These are phyloP conservation scores for Branchinecta lynchi DNA, from an alignment of 1,140 invertebrate species.

Conservation along the genomic window DNA sequence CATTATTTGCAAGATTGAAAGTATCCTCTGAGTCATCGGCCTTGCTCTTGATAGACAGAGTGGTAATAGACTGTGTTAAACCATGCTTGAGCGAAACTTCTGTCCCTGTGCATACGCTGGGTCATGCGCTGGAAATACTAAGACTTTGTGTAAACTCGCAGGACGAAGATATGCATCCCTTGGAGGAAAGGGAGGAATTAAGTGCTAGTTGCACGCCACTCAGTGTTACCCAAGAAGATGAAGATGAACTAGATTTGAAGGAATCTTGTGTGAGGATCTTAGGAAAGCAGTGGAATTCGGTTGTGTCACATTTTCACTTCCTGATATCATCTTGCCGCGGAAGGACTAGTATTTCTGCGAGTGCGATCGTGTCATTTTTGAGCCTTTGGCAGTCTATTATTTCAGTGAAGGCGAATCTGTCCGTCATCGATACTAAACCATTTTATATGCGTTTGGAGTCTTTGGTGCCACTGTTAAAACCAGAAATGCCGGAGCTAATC, in stretches of 20 bases:
- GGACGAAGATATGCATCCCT: slow-evolving; percentile 52
- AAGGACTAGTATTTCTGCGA: slow-evolving; percentile 41
- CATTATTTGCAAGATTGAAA: slow-evolving; percentile 62
- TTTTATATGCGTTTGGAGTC: slow-evolving; percentile 68
- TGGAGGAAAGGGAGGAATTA: slow-evolving; percentile 17
- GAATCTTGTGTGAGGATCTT: slow-evolving; percentile 65
- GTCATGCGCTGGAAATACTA: slow-evolving; percentile 19
- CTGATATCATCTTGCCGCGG: slow-evolving; percentile 33
- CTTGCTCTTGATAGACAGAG: slow-evolving; percentile 54
- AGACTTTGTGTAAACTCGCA: slow-evolving; percentile 40
- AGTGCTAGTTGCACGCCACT: slow-evolving; percentile 20
- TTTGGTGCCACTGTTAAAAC: slow-evolving; percentile 54
- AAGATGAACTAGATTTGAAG: slow-evolving; percentile 39
- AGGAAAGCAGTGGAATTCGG: slow-evolving; percentile 59
- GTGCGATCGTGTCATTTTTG: slow-evolving; percentile 59
- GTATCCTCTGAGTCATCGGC: slow-evolving; percentile 62
- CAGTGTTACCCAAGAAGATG: slow-evolving; percentile 20
- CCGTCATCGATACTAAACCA: slow-evolving; percentile 68
- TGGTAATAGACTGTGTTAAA: slow-evolving; percentile 33
- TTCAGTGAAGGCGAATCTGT: slow-evolving; percentile 73
- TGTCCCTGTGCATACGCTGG: slow-evolving; percentile 29
- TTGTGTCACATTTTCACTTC: slow-evolving; percentile 44
- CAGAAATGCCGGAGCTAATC: slow-evolving; percentile 53
- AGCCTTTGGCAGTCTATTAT: slow-evolving; percentile 78
- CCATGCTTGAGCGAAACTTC: slow-evolving; percentile 35